Conservation (phyloP, 2,888 invertebrate species). For the Piscicola geometra region DNA sequence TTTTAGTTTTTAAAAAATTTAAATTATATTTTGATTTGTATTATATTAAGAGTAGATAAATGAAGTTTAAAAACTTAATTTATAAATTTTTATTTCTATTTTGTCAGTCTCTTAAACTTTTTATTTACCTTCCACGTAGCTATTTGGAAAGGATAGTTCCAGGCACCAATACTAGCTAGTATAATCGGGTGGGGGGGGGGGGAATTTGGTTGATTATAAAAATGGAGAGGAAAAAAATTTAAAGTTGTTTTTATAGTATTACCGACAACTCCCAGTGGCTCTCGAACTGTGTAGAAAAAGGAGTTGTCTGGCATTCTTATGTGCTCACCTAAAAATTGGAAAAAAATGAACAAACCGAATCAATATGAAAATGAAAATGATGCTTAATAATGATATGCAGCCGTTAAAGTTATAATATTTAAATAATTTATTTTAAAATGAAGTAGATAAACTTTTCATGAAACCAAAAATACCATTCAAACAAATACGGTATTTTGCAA, state of each 20-base stretch:
- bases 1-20: too few species aligned
- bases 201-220: too few species aligned
- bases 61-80: neutral
- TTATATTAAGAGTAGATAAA: neutral
- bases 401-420: neutral
- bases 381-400: too few species aligned
- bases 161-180: constrained; percentile 59
- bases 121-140: constrained; percentile 55
- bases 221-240: too few species aligned
- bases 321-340: constrained; percentile 54
- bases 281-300: constrained; percentile 59
- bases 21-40: neutral
- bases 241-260: neutral
- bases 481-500: too few species aligned
- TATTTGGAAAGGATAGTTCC: constrained; percentile 63
- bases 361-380: constrained; percentile 7
- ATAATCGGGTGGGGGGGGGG: too few species aligned
- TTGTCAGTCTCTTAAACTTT: neutral
- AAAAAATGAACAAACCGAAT: neutral
- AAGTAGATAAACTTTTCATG: neutral
- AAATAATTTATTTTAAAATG: neutral
- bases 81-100: neutral
- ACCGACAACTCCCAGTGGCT: constrained; percentile 61
- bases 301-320: constrained; percentile 55
- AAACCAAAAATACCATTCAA: too few species aligned